These are phyloP conservation scores for Mormyrus proboscirostris DNA, from an alignment of 2,797 vertebrate species.

Conservation along the genomic window DNA sequence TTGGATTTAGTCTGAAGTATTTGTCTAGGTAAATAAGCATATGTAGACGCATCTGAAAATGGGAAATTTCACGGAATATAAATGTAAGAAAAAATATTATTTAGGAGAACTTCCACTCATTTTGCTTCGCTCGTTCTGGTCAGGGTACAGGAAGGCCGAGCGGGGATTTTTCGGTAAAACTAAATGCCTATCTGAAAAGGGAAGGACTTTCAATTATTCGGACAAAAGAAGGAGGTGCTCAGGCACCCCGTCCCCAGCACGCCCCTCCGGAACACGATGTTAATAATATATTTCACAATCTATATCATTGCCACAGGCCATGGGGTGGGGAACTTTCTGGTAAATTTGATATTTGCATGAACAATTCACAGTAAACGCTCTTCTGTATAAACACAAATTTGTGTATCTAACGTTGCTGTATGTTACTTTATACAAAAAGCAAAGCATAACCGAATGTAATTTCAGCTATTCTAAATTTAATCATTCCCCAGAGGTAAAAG, in stretches of 20 bases:
- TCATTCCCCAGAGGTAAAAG: not conserved
- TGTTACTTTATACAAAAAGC: not conserved
- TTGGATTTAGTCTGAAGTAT: not conserved
- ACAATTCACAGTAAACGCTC: not conserved
- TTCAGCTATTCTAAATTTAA: not conserved
- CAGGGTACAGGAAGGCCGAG: not conserved
- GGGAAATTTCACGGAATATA: not conserved
- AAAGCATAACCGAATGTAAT: not conserved
- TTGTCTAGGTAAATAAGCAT: not conserved
- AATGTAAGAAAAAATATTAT: not conserved
- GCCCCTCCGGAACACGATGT: not conserved
- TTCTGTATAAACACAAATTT: not conserved
- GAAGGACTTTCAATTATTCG: not conserved
- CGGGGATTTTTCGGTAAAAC: not conserved
- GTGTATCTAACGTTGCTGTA: not conserved
- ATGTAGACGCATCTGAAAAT: not conserved
- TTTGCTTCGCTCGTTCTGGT: not conserved
- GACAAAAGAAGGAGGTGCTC: not conserved
- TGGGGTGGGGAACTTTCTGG: not conserved
- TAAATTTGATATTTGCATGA: not conserved
- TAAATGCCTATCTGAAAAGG: not conserved
- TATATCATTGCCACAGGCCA: not conserved
- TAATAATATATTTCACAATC: not conserved
- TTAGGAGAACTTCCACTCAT: not conserved
- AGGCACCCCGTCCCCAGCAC: not conserved